phyloP scores from a whole-genome alignment of 2,888 invertebrate genomes.

The Apodemia zela region DNA sequence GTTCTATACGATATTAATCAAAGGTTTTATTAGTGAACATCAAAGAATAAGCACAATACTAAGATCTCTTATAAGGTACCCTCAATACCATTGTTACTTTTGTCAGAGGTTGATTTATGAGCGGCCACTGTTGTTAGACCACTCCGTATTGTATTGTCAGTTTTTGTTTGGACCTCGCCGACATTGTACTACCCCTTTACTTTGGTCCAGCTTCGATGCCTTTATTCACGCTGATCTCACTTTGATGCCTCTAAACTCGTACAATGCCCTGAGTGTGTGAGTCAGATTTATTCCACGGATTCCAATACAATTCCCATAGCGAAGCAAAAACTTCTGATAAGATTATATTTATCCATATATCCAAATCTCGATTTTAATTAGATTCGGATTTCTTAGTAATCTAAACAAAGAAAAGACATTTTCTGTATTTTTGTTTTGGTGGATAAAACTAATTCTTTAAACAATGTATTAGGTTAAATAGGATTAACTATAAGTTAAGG shows the following conservation, averaged over 20 bases:
- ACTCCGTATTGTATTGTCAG: slow-evolving; percentile 76
- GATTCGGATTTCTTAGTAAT: neutral
- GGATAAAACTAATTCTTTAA: no score
- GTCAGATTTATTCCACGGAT: slow-evolving; percentile 38
- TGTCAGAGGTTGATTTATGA: slow-evolving; percentile 79
- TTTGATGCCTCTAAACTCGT: slow-evolving; percentile 69
- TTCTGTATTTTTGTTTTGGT: no score
- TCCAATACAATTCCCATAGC: slow-evolving; percentile 11
- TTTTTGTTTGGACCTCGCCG: slow-evolving; percentile 76
- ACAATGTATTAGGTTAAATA: no score
- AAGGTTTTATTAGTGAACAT: slow-evolving; percentile 81
- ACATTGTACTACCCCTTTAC: slow-evolving; percentile 76
- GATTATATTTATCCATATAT: neutral
- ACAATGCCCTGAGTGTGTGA: slow-evolving; percentile 54
- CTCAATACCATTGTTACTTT: slow-evolving; percentile 80
- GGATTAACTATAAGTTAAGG: no score
- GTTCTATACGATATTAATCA: slow-evolving; percentile 80
- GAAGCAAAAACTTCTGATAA: neutral
- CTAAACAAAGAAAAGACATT: no score
- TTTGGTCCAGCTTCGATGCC: slow-evolving; percentile 62
- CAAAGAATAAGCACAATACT: slow-evolving; percentile 78
- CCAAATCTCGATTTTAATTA: neutral
- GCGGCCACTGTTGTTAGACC: slow-evolving; percentile 78
- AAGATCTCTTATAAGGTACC: slow-evolving; percentile 80
- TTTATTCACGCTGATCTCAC: slow-evolving; percentile 74